phyloP scores from a whole-genome alignment of 2,113 vertebrate genomes.

The Zootoca vivipara region DNA sequence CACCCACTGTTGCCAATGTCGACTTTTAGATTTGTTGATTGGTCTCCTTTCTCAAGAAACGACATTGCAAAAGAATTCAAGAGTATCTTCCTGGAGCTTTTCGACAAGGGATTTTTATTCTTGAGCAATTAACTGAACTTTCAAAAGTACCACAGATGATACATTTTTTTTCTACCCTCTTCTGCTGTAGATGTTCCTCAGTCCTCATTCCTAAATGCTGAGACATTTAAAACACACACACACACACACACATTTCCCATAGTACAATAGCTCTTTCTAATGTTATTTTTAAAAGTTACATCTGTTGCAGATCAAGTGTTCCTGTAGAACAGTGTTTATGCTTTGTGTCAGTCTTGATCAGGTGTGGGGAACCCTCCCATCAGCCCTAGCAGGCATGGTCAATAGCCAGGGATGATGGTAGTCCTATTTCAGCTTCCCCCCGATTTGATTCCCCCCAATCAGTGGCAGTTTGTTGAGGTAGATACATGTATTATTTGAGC shows the following conservation, averaged over 20 bases:
- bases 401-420: no score
- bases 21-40: neutral
- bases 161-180: neutral
- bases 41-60: neutral
- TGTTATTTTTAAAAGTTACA: neutral
- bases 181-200: neutral
- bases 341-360: neutral
- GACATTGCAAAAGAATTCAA: neutral
- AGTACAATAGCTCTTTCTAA: neutral
- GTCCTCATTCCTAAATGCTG: neutral
- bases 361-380: no score
- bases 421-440: no score
- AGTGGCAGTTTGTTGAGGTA: neutral
- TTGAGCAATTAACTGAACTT: neutral
- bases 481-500: neutral
- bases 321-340: neutral
- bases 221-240: neutral
- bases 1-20: no score
- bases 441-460: neutral
- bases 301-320: neutral
- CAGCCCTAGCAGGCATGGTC: no score
- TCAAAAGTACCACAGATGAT: neutral
- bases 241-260: neutral
- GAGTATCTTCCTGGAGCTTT: neutral
- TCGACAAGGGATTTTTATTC: neutral